These are phyloP conservation scores for Chrysina gloriosa DNA, from an alignment of 2,888 invertebrate species.

Conservation along the genomic window DNA sequence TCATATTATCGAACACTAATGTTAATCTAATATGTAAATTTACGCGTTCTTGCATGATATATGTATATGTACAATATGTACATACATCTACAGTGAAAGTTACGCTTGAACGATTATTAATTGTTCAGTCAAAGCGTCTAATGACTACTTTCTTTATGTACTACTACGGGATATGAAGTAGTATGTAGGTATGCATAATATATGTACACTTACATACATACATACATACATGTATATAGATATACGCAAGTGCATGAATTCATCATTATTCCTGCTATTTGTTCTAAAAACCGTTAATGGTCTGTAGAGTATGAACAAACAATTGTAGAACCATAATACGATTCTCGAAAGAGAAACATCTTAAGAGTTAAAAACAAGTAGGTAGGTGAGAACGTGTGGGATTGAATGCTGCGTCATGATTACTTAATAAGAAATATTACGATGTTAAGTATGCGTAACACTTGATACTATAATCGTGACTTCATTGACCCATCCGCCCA, in stretches of 20 bases:
- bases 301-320: no score
- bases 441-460: slow-evolving; percentile 13
- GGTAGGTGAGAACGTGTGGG: not conserved
- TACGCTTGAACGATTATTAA: not conserved
- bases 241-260: no score
- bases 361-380: not conserved
- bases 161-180: not conserved
- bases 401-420: not conserved
- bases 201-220: slow-evolving; percentile 1
- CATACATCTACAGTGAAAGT: slow-evolving; percentile 13
- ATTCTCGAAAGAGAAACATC: not conserved
- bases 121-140: not conserved
- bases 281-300: no score
- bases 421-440: not conserved
- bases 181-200: not conserved
- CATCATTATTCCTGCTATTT: no score
- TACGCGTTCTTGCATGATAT: slow-evolving; percentile 3
- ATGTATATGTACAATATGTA: no score
- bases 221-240: no score
- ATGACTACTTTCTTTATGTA: not conserved
- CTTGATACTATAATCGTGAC: slow-evolving; percentile 1
- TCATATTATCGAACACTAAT: not conserved
- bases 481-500: not conserved
- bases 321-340: no score
- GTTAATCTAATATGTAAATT: slow-evolving; percentile 13